These are phyloP conservation scores for Pionites leucogaster DNA, from an alignment of 2,113 vertebrate genomes.

Conservation along the genomic window DNA sequence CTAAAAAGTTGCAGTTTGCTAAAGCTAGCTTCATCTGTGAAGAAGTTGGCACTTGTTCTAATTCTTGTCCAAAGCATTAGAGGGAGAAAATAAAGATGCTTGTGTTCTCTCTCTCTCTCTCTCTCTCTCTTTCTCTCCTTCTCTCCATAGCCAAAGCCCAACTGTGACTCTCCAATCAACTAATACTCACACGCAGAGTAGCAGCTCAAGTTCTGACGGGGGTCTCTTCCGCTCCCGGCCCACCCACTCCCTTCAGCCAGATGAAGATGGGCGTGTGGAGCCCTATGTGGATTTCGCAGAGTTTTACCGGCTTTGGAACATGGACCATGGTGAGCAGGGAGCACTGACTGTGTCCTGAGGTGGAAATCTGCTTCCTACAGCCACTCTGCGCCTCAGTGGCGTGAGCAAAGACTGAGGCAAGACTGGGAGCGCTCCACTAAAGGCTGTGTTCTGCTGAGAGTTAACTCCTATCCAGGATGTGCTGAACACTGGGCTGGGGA, in stretches of 20 bases:
- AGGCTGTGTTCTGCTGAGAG: not conserved
- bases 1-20: not conserved
- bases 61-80: not conserved
- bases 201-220: slow-evolving; percentile 92
- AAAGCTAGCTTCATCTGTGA: not conserved
- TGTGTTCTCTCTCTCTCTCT: not conserved
- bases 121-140: not conserved
- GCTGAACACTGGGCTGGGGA: not conserved
- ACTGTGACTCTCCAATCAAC: slow-evolving; percentile 95
- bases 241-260: slow-evolving; percentile 88
- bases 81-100: not conserved
- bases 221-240: slow-evolving; percentile 93
- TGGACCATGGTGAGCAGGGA: slow-evolving; percentile 86
- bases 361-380: not conserved
- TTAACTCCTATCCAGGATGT: not conserved
- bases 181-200: slow-evolving; percentile 96
- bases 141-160: slow-evolving; percentile 86
- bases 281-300: slow-evolving; percentile 97
- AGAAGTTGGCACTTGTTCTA: not conserved
- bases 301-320: slow-evolving; percentile 93
- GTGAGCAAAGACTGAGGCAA: not conserved
- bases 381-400: not conserved
- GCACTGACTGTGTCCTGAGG: slow-evolving; percentile 55
- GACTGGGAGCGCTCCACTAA: not conserved
- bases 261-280: slow-evolving; percentile 92